Percentiles rank a stretch among this genome's conserved stretches.
Evolutionary conservation across 2,797 vertebrate species (phyloP).

Genomic region (Rhadinocentrus ornatus): DNA sequence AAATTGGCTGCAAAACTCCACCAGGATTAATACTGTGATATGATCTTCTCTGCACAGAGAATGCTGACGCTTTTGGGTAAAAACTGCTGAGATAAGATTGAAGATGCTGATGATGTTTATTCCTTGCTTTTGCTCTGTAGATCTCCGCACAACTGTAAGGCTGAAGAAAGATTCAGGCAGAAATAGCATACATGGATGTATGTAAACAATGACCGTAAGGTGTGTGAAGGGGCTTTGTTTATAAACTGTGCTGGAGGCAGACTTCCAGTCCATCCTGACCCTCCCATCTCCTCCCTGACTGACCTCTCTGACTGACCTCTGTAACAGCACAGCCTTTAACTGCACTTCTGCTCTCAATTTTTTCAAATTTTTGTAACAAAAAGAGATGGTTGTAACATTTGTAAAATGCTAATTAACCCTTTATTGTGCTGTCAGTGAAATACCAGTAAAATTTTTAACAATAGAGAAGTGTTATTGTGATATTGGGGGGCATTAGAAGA

Average conservation of each 20-base stretch:
- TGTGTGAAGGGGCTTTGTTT: slow-evolving; percentile 73
- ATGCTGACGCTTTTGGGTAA: slow-evolving; percentile 13
- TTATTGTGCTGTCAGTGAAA: too few species aligned
- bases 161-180: slow-evolving; percentile 26
- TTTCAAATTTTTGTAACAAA: slow-evolving; percentile 17
- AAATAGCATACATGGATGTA: slow-evolving; percentile 50
- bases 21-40: slow-evolving; percentile 3
- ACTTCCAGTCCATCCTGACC: slow-evolving; percentile 81
- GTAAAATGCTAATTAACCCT: not conserved
- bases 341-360: slow-evolving; percentile 15
- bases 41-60: slow-evolving; percentile 6
- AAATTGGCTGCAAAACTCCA: slow-evolving; percentile 10
- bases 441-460: too few species aligned
- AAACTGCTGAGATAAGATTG: not conserved
- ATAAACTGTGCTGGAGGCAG: slow-evolving; percentile 74
- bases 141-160: not conserved
- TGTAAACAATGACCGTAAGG: slow-evolving; percentile 67
- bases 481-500: too few species aligned
- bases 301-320: slow-evolving; percentile 43
- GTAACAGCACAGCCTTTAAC: slow-evolving; percentile 39
- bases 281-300: slow-evolving; percentile 28
- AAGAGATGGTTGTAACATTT: not conserved
- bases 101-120: slow-evolving; percentile 1
- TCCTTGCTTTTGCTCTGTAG: not conserved
- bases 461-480: too few species aligned